Evolutionary conservation across 2,888 invertebrate genomes (phyloP).

Genomic region (Ganaspis brasiliensis): DNA sequence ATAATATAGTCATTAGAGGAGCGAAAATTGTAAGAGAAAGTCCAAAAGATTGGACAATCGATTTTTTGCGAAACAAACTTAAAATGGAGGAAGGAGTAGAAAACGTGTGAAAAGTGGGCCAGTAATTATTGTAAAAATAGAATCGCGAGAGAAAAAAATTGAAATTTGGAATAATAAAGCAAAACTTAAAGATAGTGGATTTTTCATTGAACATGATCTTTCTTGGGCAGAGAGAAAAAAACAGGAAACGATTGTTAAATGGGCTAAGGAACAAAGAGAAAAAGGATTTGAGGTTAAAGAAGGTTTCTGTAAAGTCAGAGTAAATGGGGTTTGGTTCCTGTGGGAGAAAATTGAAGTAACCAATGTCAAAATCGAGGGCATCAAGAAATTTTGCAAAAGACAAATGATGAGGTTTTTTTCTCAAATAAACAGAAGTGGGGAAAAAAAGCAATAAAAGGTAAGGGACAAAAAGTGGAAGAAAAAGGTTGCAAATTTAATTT

Average conservation of each 20-base stretch:
- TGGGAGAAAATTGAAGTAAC: not conserved
- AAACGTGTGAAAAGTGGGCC: not conserved
- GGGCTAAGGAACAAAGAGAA: not conserved
- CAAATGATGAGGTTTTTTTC: too few relatives aligned
- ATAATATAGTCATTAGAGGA: too few relatives aligned
- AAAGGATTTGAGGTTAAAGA: not conserved
- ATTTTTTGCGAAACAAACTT: not conserved
- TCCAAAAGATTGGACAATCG: not conserved
- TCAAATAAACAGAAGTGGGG: too few relatives aligned
- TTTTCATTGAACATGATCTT: slow-evolving; percentile 3
- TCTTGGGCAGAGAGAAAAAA: slow-evolving; percentile 5
- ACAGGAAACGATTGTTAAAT: not conserved
- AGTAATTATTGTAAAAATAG: not conserved
- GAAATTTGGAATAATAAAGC: slow-evolving; percentile 5
- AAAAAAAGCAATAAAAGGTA: too few relatives aligned
- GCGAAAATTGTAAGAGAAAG: not conserved
- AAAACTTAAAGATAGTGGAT: slow-evolving; percentile 8
- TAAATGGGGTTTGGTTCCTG: not conserved
- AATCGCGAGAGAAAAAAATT: not conserved
- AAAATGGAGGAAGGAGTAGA: not conserved
- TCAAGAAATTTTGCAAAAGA: too few relatives aligned
- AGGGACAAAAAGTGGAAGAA: too few relatives aligned
- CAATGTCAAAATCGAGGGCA: not conserved
- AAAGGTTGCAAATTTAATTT: too few relatives aligned
- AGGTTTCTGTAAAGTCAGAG: not conserved